Percentiles rank a stretch among this genome's conserved stretches.
phyloP scores from a whole-genome alignment of 2,797 vertebrate species.

The Pantherophis vulpinus region DNA sequence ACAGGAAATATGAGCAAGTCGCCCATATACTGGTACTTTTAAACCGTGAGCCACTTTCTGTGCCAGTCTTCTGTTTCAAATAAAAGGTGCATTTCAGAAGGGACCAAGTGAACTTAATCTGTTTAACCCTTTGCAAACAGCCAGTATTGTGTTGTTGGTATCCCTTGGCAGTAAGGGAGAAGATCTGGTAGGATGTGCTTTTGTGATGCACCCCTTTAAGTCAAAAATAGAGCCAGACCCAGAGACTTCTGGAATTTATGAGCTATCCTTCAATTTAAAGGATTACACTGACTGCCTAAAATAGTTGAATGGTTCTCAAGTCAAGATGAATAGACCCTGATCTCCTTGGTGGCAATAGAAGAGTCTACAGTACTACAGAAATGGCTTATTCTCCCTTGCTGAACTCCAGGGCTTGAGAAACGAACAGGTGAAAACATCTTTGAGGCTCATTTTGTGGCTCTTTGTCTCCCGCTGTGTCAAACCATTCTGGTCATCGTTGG shows the following conservation, averaged over 20 bases:
- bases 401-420: conserved; percentile 28
- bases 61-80: background rate
- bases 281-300: background rate
- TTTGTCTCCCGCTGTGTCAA: conserved; percentile 48
- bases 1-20: background rate
- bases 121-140: background rate
- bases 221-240: background rate
- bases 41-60: background rate
- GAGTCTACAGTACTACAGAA: background rate
- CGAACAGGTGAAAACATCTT: conserved; percentile 52
- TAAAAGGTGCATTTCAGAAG: background rate
- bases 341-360: background rate
- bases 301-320: background rate
- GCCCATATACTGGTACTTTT: background rate
- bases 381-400: background rate
- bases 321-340: background rate
- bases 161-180: background rate
- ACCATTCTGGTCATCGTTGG: conserved; percentile 44
- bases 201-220: background rate
- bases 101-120: background rate
- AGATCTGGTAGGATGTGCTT: background rate
- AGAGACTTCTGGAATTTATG: background rate
- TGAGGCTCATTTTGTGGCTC: conserved; percentile 41
- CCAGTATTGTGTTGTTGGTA: background rate
- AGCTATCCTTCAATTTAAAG: background rate